A percentile compares a stretch with the other conserved stretches of the same genome.
Conservation (phyloP, 2,888 invertebrate species). For the Augochlorella aurata region DNA sequence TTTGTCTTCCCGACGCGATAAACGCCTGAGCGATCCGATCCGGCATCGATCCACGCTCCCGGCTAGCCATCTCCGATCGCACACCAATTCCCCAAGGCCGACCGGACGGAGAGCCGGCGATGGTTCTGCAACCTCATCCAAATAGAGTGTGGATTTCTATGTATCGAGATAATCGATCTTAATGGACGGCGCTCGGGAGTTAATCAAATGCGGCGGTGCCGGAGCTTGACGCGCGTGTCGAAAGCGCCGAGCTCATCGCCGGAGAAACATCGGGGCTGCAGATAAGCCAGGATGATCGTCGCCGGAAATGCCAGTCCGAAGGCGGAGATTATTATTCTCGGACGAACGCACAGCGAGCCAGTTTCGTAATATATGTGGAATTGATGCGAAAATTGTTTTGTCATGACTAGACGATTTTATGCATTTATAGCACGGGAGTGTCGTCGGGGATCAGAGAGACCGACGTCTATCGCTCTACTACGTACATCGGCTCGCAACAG, state of each 20-base stretch:
- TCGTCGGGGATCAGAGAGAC: too few relatives aligned
- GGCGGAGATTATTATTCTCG: background rate
- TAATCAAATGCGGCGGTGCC: constrained; percentile 46
- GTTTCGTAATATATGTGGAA: too few relatives aligned
- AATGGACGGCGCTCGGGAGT: constrained; percentile 49
- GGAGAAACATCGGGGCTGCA: constrained; percentile 8
- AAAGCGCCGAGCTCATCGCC: constrained; percentile 21
- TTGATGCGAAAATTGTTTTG: too few relatives aligned
- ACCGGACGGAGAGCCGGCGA: background rate
- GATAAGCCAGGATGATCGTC: background rate
- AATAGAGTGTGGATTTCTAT: constrained; percentile 48
- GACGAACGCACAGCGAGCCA: too few relatives aligned
- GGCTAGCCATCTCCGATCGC: background rate
- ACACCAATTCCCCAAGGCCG: constrained; percentile 6
- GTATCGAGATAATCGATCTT: constrained; percentile 64
- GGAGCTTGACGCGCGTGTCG: constrained; percentile 25
- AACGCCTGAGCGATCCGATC: background rate
- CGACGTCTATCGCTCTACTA: too few relatives aligned
- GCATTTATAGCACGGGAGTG: too few relatives aligned
- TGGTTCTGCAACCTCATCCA: constrained; percentile 54
- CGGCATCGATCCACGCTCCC: constrained; percentile 1
- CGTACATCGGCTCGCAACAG: too few relatives aligned
- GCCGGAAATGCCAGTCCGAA: background rate
- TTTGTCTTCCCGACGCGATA: constrained; percentile 67
- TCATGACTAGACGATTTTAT: too few relatives aligned